Conservation (phyloP, 1,140 invertebrate species). For the Lerema accius region DNA sequence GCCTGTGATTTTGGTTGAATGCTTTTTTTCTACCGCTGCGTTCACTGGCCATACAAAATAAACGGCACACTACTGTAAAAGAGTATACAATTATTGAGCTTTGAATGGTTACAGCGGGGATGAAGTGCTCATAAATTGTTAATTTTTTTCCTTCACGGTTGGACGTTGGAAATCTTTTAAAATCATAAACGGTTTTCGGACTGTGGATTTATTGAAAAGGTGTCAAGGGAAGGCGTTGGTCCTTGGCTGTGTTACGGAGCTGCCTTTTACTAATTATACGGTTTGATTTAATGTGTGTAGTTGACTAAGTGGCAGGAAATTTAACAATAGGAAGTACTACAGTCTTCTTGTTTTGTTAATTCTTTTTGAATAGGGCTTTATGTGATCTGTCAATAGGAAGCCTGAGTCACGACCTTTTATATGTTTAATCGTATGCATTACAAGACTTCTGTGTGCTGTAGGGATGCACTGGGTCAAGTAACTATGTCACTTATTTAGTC, state of each 20-base stretch:
- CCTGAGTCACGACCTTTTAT: background rate
- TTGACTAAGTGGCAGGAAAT: constrained; percentile 19
- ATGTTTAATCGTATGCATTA: no score
- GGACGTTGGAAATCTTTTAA: constrained; percentile 74
- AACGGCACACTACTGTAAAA: constrained; percentile 81
- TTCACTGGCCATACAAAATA: constrained; percentile 76
- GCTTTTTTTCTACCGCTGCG: constrained; percentile 72
- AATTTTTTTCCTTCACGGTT: constrained; percentile 62
- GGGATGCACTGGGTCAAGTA: no score
- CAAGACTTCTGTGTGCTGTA: no score
- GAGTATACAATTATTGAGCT: constrained; percentile 82
- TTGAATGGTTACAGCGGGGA: constrained; percentile 81
- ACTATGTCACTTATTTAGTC: no score
- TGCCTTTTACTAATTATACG: constrained; percentile 71
- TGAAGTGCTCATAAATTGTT: constrained; percentile 81
- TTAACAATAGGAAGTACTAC: constrained; percentile 16
- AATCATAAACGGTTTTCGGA: constrained; percentile 69
- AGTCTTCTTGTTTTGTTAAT: constrained; percentile 15
- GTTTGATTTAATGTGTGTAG: constrained; percentile 40
- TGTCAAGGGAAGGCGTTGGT: constrained; percentile 65
- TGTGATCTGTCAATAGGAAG: background rate
- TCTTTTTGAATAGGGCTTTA: background rate
- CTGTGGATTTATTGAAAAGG: constrained; percentile 65
- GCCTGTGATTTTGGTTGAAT: constrained; percentile 81
- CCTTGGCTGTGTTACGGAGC: constrained; percentile 48